Percentiles rank a stretch among this genome's conserved stretches.
Evolutionary conservation across 2,888 invertebrate species (phyloP).

Genomic region (Sinotaia quadrata): DNA sequence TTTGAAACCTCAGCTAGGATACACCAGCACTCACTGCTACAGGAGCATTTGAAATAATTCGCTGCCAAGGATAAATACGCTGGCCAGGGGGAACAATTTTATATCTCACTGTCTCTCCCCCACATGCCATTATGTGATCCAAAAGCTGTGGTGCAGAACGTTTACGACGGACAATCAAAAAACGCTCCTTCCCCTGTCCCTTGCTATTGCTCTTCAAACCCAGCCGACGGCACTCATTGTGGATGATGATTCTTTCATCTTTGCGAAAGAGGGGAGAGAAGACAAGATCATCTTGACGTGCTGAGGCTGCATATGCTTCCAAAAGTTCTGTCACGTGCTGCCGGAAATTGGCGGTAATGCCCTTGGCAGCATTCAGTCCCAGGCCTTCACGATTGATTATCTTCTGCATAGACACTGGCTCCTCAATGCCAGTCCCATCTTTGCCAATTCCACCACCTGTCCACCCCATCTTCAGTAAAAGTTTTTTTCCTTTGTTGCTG

Average conservation of each 20-base stretch:
- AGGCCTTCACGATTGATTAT: conserved; percentile 67
- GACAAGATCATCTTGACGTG: conserved; percentile 69
- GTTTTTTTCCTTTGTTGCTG: conserved; percentile 75
- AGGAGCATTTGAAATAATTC: no score
- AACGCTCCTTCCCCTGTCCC: conserved; percentile 74
- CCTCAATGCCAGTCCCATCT: conserved; percentile 77
- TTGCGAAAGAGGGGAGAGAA: conserved; percentile 72
- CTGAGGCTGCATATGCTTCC: conserved; percentile 64
- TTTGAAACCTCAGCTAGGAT: no score
- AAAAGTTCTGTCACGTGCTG: conserved; percentile 62
- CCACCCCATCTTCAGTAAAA: conserved; percentile 84
- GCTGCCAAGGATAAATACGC: conserved; percentile 19
- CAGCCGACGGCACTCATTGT: conserved; percentile 68
- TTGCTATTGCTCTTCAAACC: conserved; percentile 75
- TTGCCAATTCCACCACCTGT: conserved; percentile 81
- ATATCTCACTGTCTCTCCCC: conserved; percentile 76
- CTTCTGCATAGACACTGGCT: conserved; percentile 74
- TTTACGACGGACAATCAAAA: conserved; percentile 75
- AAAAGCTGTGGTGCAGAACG: conserved; percentile 73
- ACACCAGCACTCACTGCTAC: no score
- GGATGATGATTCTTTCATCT: conserved; percentile 73
- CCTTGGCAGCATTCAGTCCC: conserved; percentile 54
- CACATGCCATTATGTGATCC: conserved; percentile 72
- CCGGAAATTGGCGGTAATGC: conserved; percentile 55
- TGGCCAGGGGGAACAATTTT: conserved; percentile 69